Evolutionary conservation across 2,888 invertebrate species (phyloP), one percentile per base, ranked within the genome.

Genomic region (Hirtodrosophila alboralis): DNA sequence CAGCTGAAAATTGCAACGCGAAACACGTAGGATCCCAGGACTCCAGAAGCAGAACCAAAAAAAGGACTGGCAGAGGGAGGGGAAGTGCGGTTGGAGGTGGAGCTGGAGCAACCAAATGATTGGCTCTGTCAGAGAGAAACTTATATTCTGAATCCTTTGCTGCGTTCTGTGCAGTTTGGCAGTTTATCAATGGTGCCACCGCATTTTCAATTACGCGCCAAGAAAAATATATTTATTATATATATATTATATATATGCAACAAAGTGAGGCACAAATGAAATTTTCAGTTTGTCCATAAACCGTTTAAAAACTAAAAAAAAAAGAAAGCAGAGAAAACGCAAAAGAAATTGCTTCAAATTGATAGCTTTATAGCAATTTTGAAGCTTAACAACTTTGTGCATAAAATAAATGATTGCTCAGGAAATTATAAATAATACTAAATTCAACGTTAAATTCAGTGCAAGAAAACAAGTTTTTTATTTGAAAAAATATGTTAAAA

Each of bases 11-110:
- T 88, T 86, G 75, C 69, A 75, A 79, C 84, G 68, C 86, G 67
- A 62, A 77, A 83, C 87, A 87, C 87, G 88, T 88, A 87, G 68
- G n/a, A n/a, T n/a, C n/a, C n/a, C n/a, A n/a, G n/a, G n/a, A n/a
- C n/a, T n/a, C 56, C 33, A 38, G 38, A 33, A 27, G 9, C 51
- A 47, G 38, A 21, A 58, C 18, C 18, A 26, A 38, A 34, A 37
- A 27, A 33, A 34, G 5, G 44, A n/a, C n/a, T 31, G 37, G 13
- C 3, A 7, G 9, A 7, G 6, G 16, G 9, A 6, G n/a, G 16
- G 9, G 12, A 14, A 27, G 6, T 37, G 23, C n/a, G 31, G 40
- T 34, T 18, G 33, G 9, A 30, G 43, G 10, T 21, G 40, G 26
- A 38, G 31, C 34, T 26, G 9, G 34, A 61, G 31, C 41, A 41